Conservation (phyloP, 2,113 vertebrate species). For the Oxyura jamaicensis region DNA sequence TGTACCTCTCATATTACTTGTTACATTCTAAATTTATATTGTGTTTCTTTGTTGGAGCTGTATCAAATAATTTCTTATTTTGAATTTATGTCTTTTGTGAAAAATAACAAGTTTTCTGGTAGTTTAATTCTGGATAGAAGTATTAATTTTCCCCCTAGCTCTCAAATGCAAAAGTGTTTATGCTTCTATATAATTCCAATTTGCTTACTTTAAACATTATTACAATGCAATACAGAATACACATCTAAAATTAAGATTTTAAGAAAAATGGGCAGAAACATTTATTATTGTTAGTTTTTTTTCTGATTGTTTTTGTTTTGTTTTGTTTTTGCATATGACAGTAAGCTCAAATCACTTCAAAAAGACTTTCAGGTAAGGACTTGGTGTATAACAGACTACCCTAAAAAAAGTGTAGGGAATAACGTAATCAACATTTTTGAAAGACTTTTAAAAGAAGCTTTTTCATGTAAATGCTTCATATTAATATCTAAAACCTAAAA, state of each 20-base stretch:
- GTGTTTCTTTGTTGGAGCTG: not conserved
- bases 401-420: not conserved
- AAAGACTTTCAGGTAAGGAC: not conserved
- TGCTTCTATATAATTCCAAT: not conserved
- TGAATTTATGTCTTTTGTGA: not conserved
- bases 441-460: not conserved
- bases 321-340: not conserved
- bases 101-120: not conserved
- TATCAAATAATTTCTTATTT: not conserved
- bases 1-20: not conserved
- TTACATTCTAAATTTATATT: not conserved
- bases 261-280: not conserved
- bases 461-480: not conserved
- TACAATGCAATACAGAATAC: not conserved
- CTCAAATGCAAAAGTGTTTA: not conserved
- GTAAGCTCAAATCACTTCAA: not conserved
- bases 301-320: not conserved
- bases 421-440: not conserved
- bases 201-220: not conserved
- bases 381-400: not conserved
- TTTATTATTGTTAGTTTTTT: no score
- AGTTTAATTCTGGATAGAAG: not conserved
- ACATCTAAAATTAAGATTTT: not conserved
- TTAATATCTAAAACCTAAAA: not conserved
- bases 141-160: not conserved